Evolutionary conservation across 2,888 invertebrate species (phyloP).

Genomic region (Lasioglossum lativentre): DNA sequence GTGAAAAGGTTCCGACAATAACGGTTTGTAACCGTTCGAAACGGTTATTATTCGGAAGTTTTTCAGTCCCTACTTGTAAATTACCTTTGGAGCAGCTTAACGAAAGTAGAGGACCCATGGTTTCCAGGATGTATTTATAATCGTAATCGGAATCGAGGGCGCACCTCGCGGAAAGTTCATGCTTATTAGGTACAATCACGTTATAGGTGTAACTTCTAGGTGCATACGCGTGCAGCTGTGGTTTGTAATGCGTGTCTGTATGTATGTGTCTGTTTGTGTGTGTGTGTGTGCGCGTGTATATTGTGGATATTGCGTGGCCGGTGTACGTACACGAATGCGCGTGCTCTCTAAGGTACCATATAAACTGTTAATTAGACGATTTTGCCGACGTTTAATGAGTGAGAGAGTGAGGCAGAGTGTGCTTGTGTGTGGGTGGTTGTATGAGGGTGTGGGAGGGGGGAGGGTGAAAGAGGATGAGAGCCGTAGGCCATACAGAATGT

Average conservation of each 20-base stretch:
- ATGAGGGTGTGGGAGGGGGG: background rate
- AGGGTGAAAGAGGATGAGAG: conserved; percentile 7
- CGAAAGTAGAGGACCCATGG: conserved; percentile 44
- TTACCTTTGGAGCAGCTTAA: conserved; percentile 58
- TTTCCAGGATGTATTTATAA: conserved; percentile 57
- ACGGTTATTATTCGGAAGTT: background rate
- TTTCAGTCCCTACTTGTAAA: background rate
- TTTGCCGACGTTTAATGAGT: conserved; percentile 27
- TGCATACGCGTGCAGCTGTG: conserved; percentile 65
- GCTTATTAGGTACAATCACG: conserved; percentile 63
- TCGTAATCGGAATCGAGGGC: conserved; percentile 27
- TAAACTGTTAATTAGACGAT: conserved; percentile 57
- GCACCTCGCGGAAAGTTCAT: conserved; percentile 55
- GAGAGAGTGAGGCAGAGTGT: background rate
- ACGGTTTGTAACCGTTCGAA: background rate
- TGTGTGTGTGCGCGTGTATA: too few species aligned
- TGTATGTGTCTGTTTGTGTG: conserved; percentile 3
- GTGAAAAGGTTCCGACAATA: background rate
- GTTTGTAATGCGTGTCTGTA: conserved; percentile 45
- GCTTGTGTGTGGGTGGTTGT: background rate
- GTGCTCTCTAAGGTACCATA: conserved; percentile 55
- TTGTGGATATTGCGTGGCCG: conserved; percentile 42
- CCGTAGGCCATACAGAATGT: conserved; percentile 49
- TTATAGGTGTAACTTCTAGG: conserved; percentile 64
- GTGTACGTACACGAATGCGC: conserved; percentile 38